Percentiles rank a stretch among this genome's conserved stretches.
Evolutionary conservation across 2,797 vertebrate species (phyloP).

Genomic region (Morus bassanus): DNA sequence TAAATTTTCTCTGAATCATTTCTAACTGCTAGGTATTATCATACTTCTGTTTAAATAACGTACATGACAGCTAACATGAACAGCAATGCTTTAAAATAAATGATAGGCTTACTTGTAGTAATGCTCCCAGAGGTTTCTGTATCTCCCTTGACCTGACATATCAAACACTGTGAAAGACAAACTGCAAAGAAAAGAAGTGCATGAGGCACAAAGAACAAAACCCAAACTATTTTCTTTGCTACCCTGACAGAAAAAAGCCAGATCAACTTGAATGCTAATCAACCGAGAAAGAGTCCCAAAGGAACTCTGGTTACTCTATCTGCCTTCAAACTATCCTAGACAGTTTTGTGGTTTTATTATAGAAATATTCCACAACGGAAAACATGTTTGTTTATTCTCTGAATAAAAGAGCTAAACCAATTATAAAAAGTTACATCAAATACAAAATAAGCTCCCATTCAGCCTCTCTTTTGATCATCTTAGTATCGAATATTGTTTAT

Average conservation of each 20-base stretch:
- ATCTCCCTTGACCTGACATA: slow-evolving; percentile 98
- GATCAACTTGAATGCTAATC: neutral
- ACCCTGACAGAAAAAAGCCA: neutral
- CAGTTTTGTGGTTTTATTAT: neutral
- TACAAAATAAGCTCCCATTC: neutral
- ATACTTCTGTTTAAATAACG: neutral
- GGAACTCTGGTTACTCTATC: neutral
- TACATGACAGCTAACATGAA: neutral
- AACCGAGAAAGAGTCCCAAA: neutral
- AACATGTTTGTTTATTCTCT: neutral
- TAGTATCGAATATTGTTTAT: neutral
- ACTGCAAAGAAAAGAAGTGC: slow-evolving; percentile 70
- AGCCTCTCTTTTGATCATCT: neutral
- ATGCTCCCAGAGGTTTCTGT: slow-evolving; percentile 98
- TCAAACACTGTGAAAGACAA: slow-evolving; percentile 99
- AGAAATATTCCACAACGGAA: neutral
- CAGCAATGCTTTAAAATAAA: neutral
- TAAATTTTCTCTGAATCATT: neutral
- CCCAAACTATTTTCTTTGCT: neutral
- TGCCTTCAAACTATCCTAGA: neutral
- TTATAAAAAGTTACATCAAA: neutral
- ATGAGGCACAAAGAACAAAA: neutral
- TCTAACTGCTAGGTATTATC: neutral
- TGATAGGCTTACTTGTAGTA: slow-evolving; percentile 92
- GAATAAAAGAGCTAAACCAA: neutral